Conservation (phyloP, 1,140 invertebrate species). For the Drosophila orosa region DNA sequence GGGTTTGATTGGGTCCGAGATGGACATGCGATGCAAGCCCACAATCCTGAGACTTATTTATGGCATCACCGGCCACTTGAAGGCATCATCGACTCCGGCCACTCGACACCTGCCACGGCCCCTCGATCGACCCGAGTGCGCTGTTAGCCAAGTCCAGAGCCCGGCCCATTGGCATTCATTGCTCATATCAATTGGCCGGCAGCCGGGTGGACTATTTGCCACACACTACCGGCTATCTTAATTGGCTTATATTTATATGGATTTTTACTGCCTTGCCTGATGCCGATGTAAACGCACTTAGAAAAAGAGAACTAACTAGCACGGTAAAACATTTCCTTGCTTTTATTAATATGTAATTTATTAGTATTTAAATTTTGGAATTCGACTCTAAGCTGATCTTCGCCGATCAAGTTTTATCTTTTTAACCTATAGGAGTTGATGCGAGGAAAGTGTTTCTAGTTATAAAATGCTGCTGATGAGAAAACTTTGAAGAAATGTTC, state of each 20-base stretch:
- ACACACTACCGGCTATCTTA: constrained; percentile 19
- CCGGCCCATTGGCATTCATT: constrained; percentile 37
- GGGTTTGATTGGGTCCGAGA: constrained; percentile 30
- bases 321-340: no score
- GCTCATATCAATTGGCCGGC: constrained; percentile 50
- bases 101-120: constrained; percentile 31
- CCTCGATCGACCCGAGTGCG: neutral
- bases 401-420: no score
- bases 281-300: neutral
- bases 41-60: constrained; percentile 35
- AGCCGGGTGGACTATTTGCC: constrained; percentile 3
- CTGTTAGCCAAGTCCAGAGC: neutral
- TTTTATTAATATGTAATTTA: no score
- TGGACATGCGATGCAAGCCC: constrained; percentile 9
- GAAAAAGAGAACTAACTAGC: no score
- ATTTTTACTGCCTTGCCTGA: constrained; percentile 14
- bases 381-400: no score
- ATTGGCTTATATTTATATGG: constrained; percentile 56
- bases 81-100: constrained; percentile 6
- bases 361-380: no score
- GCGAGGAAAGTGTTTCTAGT: no score
- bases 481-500: no score
- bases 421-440: no score
- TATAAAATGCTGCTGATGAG: no score
- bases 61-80: constrained; percentile 34